Conservation (phyloP, 1,140 invertebrate species). For the Dendroctonus valens region DNA sequence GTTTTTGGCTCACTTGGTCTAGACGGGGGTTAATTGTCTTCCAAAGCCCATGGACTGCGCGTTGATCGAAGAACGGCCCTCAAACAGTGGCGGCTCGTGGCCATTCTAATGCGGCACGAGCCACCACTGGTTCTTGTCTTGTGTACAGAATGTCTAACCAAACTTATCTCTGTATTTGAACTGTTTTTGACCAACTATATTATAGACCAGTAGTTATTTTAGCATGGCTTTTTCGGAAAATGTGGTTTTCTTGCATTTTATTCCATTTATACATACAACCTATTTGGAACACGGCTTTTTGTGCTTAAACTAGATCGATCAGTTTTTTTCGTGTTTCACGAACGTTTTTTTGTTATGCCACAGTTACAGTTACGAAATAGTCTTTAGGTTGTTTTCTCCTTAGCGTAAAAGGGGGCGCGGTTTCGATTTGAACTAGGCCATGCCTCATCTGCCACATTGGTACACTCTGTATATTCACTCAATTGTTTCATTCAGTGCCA, state of each 20-base stretch:
- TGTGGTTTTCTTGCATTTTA: conserved; percentile 28
- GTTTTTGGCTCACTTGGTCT: conserved; percentile 3
- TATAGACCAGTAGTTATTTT: conserved; percentile 17
- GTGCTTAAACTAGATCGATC: conserved; percentile 32
- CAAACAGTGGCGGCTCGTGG: too few relatives aligned
- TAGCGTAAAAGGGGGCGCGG: too few relatives aligned
- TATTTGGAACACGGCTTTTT: conserved; percentile 34
- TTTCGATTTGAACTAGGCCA: too few relatives aligned
- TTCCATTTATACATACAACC: neutral
- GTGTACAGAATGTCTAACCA: too few relatives aligned
- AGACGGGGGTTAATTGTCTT: conserved; percentile 32
- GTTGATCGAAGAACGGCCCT: neutral
- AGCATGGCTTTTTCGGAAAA: conserved; percentile 33
- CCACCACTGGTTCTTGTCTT: too few relatives aligned
- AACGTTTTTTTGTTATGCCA: conserved; percentile 16
- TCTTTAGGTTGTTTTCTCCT: too few relatives aligned
- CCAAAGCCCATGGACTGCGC: conserved; percentile 43
- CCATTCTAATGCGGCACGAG: too few relatives aligned
- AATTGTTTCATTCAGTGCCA: neutral
- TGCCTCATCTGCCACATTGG: too few relatives aligned
- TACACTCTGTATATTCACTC: too few relatives aligned
- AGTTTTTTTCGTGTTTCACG: conserved; percentile 9
- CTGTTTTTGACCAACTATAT: too few relatives aligned
- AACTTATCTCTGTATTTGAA: too few relatives aligned
- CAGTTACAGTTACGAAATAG: conserved; percentile 16